Evolutionary conservation across 1,140 invertebrate species (phyloP), one percentile per base, ranked within the genome.

Genomic region (Notospermus geniculatus): DNA sequence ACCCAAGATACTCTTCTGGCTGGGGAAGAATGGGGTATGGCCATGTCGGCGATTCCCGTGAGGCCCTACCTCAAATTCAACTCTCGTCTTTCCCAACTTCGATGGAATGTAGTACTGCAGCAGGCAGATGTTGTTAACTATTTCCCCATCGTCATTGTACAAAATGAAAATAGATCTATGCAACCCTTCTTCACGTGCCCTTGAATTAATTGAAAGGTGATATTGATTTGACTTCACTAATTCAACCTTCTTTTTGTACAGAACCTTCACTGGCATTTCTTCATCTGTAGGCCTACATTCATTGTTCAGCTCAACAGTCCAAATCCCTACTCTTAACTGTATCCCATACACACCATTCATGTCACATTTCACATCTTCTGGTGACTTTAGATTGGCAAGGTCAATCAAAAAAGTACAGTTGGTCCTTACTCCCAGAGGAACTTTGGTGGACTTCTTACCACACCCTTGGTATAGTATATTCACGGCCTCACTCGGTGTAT

Each of bases 41-140:
- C 46, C 46, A 23, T 50, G n/a, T n/a, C n/a, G 4, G n/a, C 46
- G n/a, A 50, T 50, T 50, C 4, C 46, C 46, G n/a, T 50, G 46
- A 50, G 46, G n/a, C 4, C 4, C n/a, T 7, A 50, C 46, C n/a
- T 50, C 46, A 50, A 50, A 5, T 19, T 50, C 25, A 9, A 27
- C 25, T 7, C n/a, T 50, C 9, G 46, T 27, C 32, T 36, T 36
- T 36, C 32, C 32, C 4, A 36, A 15, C 32, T 36, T 36, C 46
- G 4, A 7, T n/a, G 46, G 4, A 23, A 27, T 50, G 25, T 19
- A 9, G n/a, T 50, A 50, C n/a, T 50, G 46, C n/a, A 50, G 9
- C 25, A 50, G n/a, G n/a, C 46, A 50, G 4, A 50, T n/a, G n/a
- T 50, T 27, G n/a, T 50, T n/a, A 50, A 50, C 46, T 5, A 50